Base-by-base conservation (phyloP, 2,888 invertebrate genomes). In the Rhagonycha fulva region DNA sequence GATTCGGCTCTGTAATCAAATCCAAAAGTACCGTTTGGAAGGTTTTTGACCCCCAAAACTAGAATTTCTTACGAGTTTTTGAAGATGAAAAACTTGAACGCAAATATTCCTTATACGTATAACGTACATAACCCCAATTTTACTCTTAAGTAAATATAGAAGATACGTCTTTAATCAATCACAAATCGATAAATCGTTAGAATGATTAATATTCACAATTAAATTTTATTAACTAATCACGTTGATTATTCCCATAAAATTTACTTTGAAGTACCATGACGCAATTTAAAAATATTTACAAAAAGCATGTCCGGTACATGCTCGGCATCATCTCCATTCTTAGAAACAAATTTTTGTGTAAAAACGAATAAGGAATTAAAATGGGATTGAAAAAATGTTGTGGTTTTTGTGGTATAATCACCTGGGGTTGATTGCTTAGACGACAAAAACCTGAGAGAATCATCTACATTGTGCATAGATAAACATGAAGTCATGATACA, bases 41-140 rank as follows among this genome's bases (percentile, higher is more conserved):
- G 76, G 76, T 76, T 72, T 72, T 76, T 76, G 76, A 76, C 76
- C 76, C 70, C 47, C 30, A 70, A 76, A 76, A 76, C 71, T 76
- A 68, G 72, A 76, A 70, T 68, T 68, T 75, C 72, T 70, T 66
- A 24, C n/a, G 26, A 23, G 26, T 66, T 66, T 66, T 66, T 26
- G 62, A 61, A 69, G 32, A 72, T 69, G 74, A 11, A 69, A 47
- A 76, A 69, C 71, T 61, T 14, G 61, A 62, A 76, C 71, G 68
- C 63, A 69, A 72, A 72, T 69, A 30, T 19, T 28, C 30, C n/a
- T 24, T 66, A 66, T 66, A 66, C 63, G 47, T 47, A n/a, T n/a
- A 47, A 47, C 47, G 47, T 47, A 47, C 47, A n/a, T 47, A 47
- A 47, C 47, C 47, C 47, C 47, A 47, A 47, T 47, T 47, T n/a